phyloP scores from a whole-genome alignment of 2,113 vertebrate species.

The Willisornis vidua region DNA sequence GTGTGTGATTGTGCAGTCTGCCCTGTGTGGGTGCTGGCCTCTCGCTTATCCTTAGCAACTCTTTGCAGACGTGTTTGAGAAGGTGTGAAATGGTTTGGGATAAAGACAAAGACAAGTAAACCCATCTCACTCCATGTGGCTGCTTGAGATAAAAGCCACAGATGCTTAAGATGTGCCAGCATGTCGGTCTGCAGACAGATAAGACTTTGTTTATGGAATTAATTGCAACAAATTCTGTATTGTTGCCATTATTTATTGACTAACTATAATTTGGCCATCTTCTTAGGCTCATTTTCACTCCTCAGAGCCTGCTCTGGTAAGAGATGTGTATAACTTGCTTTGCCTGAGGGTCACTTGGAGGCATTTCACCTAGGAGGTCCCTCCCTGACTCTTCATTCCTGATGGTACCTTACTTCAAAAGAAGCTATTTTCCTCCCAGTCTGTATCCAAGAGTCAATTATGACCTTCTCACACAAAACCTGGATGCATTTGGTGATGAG shows the following conservation, averaged over 20 bases:
- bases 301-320: neutral
- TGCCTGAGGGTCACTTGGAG: neutral
- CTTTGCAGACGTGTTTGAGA: neutral
- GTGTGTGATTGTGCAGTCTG: neutral
- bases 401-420: neutral
- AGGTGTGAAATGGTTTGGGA: neutral
- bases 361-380: neutral
- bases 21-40: neutral
- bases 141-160: neutral
- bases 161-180: neutral
- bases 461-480: neutral
- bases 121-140: neutral
- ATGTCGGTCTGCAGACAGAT: neutral
- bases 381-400: neutral
- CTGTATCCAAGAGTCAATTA: neutral
- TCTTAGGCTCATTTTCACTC: neutral
- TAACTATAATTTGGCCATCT: neutral
- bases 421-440: neutral
- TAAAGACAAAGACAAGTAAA: neutral
- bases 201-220: neutral
- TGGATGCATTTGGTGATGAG: neutral
- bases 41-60: neutral
- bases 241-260: neutral
- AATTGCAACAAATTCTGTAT: neutral
- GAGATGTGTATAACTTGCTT: accelerated